These are phyloP conservation scores for Hiodon tergisus DNA, from an alignment of 2,113 vertebrate genomes.

Conservation along the genomic window DNA sequence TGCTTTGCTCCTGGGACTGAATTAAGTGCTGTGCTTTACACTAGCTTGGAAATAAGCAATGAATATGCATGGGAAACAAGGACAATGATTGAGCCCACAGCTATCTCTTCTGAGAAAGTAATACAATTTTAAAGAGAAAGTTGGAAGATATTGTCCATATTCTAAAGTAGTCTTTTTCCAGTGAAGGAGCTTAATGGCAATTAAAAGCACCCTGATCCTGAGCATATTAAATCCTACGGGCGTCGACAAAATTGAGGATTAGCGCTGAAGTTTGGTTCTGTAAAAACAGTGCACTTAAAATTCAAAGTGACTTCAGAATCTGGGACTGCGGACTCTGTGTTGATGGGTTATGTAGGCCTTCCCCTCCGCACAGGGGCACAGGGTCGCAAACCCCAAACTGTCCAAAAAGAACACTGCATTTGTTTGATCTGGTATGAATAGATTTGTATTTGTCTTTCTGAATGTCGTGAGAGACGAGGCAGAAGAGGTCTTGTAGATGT, in stretches of 20 bases:
- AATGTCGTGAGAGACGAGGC: too few species aligned
- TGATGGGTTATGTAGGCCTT: too few species aligned
- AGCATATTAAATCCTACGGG: slow-evolving; percentile 3
- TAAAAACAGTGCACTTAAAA: not conserved
- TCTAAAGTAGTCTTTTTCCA: not conserved
- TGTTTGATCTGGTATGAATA: too few species aligned
- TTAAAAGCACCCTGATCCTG: not conserved
- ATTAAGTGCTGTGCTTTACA: not conserved
- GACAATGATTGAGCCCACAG: not conserved
- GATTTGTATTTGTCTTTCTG: too few species aligned
- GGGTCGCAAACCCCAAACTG: too few species aligned
- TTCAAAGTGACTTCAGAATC: slow-evolving; percentile 4
- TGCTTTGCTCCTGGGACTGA: not conserved
- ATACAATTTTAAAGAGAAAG: not conserved
- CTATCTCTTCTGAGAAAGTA: too few species aligned
- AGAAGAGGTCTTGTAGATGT: too few species aligned
- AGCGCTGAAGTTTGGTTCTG: slow-evolving; percentile 18
- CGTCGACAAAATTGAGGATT: slow-evolving; percentile 15
- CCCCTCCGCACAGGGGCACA: too few species aligned
- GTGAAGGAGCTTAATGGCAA: slow-evolving; percentile 4
- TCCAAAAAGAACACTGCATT: too few species aligned
- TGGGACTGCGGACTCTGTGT: too few species aligned
- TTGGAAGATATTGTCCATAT: not conserved
- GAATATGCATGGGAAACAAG: not conserved
- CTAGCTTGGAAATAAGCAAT: not conserved